Evolutionary conservation across 2,797 vertebrate species (phyloP), one percentile per base, ranked within the genome.

Genomic region (Crax fasciolata): DNA sequence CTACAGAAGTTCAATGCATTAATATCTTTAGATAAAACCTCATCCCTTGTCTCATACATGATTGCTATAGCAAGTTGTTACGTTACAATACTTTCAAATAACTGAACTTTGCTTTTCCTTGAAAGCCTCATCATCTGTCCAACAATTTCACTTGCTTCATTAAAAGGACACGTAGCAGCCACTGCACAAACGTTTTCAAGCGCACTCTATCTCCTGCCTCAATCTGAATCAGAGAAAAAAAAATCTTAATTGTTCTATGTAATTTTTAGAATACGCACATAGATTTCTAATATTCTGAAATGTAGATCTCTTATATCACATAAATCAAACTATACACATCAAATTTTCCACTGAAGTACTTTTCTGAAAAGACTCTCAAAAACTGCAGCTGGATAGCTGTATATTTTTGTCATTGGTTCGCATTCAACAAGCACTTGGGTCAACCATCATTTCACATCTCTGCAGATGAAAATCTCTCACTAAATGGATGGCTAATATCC

Each of bases 381-480:
- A 88, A 54, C 13, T 44, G 35, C 39, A 83, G 58, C 44, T 91
- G 62, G 2, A 80, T 38, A 76, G 4, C 46, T 30, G 61, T 43
- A 65, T 58, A 54, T 77, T 65, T 67, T 68, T 97, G 70, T 77
- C 63, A 67, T 18, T 67, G 65, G n/a, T 80, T 96, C 73, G 88
- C 27, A 92, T 77, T 97, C 93, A 94, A 94, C 55, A 93, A 91
- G 59, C 30, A 86, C 21, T 86, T 41, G 46, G 80, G 78, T 97
- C 94, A 97, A 96, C 84, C 86, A 75, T 66, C n/a, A 92, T 96
- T 97, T 98, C 87, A 79, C 51, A 92, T 84, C 77, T 96, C 83
- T 96, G 54, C 81, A 97, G 97, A 98, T 86, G 91, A 93, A 97
- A 96, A 94, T 88, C 63, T 76, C 89, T 82, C 88, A 54, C 83